These are phyloP conservation scores for Sinosuthora webbiana DNA, from an alignment of 2,113 vertebrate species.

Conservation along the genomic window DNA sequence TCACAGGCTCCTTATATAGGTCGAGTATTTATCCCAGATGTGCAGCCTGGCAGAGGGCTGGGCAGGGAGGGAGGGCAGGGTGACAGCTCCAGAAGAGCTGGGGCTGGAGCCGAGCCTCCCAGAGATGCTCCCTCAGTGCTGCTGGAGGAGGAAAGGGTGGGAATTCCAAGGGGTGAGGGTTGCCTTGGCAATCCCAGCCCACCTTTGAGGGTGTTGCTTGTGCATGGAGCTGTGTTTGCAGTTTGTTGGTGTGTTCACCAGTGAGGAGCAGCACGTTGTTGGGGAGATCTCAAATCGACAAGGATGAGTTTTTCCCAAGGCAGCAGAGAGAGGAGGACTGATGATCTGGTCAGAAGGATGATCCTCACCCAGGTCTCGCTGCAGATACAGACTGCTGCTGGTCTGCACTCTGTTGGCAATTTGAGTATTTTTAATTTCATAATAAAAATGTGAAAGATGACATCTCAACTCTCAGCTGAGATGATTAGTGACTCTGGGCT, in stretches of 20 bases:
- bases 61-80: neutral
- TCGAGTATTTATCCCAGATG: conserved; percentile 50
- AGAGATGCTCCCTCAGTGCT: accelerated
- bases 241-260: neutral
- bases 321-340: neutral
- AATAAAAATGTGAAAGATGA: neutral
- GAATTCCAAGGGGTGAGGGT: neutral
- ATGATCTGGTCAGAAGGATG: neutral
- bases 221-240: neutral
- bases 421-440: neutral
- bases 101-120: neutral
- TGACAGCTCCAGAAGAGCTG: neutral
- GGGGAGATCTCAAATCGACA: neutral
- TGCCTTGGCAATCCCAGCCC: neutral
- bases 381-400: neutral
- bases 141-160: neutral
- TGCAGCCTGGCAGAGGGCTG: conserved; percentile 6
- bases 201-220: neutral
- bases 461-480: neutral
- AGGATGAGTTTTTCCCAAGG: neutral
- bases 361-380: neutral
- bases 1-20: conserved; percentile 22
- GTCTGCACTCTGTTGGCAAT: neutral
- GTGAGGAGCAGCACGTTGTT: accelerated
- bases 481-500: neutral